These are phyloP conservation scores for Aptenodytes patagonicus DNA, from an alignment of 2,113 vertebrate species.

Conservation along the genomic window DNA sequence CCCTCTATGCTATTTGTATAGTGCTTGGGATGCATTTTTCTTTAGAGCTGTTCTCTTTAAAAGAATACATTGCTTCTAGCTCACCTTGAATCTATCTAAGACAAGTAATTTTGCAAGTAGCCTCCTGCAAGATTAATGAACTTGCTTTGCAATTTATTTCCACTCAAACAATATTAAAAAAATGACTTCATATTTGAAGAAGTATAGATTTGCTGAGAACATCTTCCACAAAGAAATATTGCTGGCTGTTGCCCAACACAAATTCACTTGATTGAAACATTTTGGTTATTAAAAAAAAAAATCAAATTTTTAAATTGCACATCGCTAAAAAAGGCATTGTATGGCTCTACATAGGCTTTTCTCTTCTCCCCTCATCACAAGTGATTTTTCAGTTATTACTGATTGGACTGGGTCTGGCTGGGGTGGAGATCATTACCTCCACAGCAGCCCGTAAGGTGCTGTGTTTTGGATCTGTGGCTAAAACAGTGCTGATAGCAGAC, in stretches of 20 bases:
- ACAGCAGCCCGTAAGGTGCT: not conserved
- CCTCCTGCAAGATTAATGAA: not conserved
- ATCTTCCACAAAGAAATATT: not conserved
- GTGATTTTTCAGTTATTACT: slow-evolving; percentile 2
- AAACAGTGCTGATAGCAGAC: not conserved
- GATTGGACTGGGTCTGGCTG: not conserved
- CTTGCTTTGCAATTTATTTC: not conserved
- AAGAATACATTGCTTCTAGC: not conserved
- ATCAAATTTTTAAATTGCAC: not conserved
- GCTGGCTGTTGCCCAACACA: not conserved
- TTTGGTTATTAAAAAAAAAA: not conserved
- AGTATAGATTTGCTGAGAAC: not conserved
- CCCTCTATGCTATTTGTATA: not conserved
- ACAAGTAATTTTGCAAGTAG: not conserved
- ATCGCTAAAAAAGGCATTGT: not conserved
- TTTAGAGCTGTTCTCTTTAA: not conserved
- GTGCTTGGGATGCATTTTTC: not conserved
- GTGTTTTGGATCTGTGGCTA: not conserved
- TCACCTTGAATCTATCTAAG: not conserved
- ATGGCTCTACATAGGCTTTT: not conserved
- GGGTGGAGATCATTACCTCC: not conserved
- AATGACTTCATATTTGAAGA: not conserved
- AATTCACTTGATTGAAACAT: not conserved
- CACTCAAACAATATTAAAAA: not conserved
- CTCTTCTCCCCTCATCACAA: not conserved